phyloP scores from a whole-genome alignment of 2,888 invertebrate species.

The Cordilura impudica region DNA sequence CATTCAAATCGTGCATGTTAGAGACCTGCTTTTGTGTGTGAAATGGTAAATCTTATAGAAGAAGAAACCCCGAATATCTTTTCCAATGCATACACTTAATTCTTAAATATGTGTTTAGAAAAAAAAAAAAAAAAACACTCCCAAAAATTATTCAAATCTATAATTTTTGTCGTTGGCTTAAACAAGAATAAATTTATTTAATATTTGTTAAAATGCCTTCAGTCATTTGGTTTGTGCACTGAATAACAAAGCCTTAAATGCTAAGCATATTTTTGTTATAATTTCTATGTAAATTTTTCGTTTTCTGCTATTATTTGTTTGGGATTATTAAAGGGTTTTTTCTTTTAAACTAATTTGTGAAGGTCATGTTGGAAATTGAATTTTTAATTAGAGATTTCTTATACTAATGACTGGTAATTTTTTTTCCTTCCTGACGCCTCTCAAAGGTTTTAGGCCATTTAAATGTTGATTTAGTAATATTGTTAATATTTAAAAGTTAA shows the following conservation, averaged over 20 bases:
- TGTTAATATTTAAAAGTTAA: conserved; percentile 21
- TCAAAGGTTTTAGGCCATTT: conserved; percentile 1
- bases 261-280: conserved; percentile 21
- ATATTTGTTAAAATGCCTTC: background rate
- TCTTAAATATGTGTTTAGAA: background rate
- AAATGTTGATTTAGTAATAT: background rate
- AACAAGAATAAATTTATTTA: background rate
- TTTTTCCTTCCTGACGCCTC: background rate
- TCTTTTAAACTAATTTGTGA: conserved; percentile 20
- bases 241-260: conserved; percentile 26
- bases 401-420: background rate
- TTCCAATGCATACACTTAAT: background rate
- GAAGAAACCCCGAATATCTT: background rate
- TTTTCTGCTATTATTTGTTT: background rate
- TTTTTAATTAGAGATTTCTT: conserved; percentile 26
- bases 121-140: background rate
- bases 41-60: background rate
- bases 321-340: background rate
- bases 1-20: background rate
- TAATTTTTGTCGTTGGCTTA: background rate
- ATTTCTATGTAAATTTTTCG: conserved; percentile 21
- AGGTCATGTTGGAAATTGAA: conserved; percentile 27
- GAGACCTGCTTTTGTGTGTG: background rate
- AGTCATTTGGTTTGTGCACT: background rate
- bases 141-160: background rate